Evolutionary conservation across 2,113 vertebrate species (phyloP), one percentile per base, ranked within the genome.

Genomic region (Motacilla alba): DNA sequence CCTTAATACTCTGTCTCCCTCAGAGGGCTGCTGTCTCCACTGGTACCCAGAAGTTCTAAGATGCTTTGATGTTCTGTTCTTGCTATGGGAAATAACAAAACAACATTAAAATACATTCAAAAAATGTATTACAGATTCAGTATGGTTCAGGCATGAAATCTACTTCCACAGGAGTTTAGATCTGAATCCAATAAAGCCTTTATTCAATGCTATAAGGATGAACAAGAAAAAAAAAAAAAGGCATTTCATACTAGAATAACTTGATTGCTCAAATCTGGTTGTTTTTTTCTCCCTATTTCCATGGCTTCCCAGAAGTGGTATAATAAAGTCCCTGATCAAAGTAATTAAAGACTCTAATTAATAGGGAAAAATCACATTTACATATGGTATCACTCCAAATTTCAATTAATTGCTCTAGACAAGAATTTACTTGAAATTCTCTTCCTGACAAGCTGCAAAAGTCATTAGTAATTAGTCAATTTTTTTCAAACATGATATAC

Each of bases 321-420:
- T 80, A 88, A 74, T 74, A 47, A 95, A 44, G 9, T 66, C 33
- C 70, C 64, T 90, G 47, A 67, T 67, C 55, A 85, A 95, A 80
- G 43, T 85, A 93, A 95, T 93, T 93, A 93, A 88, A 30, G 11
- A 13, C 47, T 70, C n/a, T 90, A 90, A 88, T 93, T 95, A 94
- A 90, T 77, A 83, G 22, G 11, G 22, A 44, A 2, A 89, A 94
- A 88, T 60, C 79, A 47, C 27, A 67, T 74, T 83, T 91, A 66
- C 63, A 59, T 91, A 72, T 70, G 55, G 27, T 74, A 87, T 72
- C 47, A 70, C 15, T 92, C 72, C 20, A 66, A 85, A 83, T 77
- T 80, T 90, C 56, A 88, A 5, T 63, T 87, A 95, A 87, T 86
- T 90, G 3, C 22, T 67, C 24, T 52, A 90, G 75, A 81, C 46